Evolutionary conservation across 2,888 invertebrate species (phyloP), one percentile per base, ranked within the genome.

Genomic region (Orchestes rusci): DNA sequence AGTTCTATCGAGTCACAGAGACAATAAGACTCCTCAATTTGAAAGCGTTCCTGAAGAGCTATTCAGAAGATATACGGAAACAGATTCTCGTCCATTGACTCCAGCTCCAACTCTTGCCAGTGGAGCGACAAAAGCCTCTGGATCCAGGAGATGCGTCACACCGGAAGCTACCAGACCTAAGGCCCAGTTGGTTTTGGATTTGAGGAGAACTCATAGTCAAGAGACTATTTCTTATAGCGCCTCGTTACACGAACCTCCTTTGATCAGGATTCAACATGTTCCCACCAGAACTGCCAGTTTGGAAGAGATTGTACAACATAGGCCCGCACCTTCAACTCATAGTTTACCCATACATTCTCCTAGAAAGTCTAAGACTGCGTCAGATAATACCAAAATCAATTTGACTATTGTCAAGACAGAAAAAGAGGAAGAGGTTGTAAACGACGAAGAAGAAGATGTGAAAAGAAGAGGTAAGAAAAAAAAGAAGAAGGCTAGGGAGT

Each of bases 71-170:
- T 89, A 88, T 59, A 84, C 88, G 0, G 87, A 88, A 56, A 89
- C 87, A 0, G 89, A 89, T 63, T 90, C 89, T 0, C 72, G 89
- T 16, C 87, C 89, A 0, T 66, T 82, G 51, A 87, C 88, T 0
- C 89, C 89, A 1, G 81, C 86, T 0, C 86, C 86, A 1, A 85
- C 84, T 1, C 72, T 84, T 3, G 80, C 80, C 4, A 85, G 85
- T 60, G 80, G 79, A 54, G 72, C 84, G 64, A 78, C 86, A 37
- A 62, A 83, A 58, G 75, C 84, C 46, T 75, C 86, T 56, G 73
- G 82, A 47, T 63, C 73, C 50, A 67, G 82, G 58, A 58, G 77
- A 56, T 86, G 85, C 57, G 74, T 84, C 17, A 85, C 85, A 0
- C 85, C 85, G 0, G 85, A 86, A 62, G 78, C 82, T 30, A 68